Conservation (phyloP, 2,113 vertebrate species). For the Pollimyrus isidori region DNA sequence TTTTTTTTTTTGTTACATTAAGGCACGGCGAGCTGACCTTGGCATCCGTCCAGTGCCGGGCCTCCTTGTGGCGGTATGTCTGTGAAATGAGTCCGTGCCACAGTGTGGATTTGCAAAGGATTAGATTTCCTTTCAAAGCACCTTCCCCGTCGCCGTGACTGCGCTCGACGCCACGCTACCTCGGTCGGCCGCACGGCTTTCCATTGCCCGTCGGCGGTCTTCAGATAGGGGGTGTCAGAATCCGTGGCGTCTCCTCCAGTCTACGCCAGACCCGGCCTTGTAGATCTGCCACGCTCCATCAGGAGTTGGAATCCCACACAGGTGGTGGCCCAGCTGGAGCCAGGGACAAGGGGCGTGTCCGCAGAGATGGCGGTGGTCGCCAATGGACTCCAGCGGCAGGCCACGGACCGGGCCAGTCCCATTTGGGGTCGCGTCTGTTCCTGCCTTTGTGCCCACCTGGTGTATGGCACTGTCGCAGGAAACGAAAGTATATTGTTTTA, state of each 20-base stretch:
- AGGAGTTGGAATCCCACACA: background rate
- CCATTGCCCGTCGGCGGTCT: conserved; percentile 4
- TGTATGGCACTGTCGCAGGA: background rate
- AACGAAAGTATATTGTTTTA: background rate
- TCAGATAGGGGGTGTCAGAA: conserved; percentile 23
- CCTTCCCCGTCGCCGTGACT: conserved; percentile 14
- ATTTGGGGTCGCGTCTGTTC: background rate
- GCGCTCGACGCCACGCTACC: background rate
- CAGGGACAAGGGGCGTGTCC: background rate
- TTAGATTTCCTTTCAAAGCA: conserved; percentile 32
- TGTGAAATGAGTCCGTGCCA: conserved; percentile 17
- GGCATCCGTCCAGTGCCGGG: conserved; percentile 3
- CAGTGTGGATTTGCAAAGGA: conserved; percentile 30
- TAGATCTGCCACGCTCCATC: conserved; percentile 19
- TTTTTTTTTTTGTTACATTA: conserved; percentile 21
- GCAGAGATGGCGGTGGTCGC: background rate
- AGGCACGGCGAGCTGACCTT: conserved; percentile 13
- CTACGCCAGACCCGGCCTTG: conserved; percentile 23
- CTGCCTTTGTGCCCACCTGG: background rate
- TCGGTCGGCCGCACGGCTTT: background rate
- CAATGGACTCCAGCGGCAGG: background rate
- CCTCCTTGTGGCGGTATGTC: conserved; percentile 26
- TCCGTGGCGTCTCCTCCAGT: conserved; percentile 30
- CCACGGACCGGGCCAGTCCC: background rate
- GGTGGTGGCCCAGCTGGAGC: background rate